A percentile compares a stretch with the other conserved stretches of the same genome.
These are phyloP conservation scores for Papilio dardanus DNA, from an alignment of 1,140 invertebrate genomes.

Conservation along the genomic window DNA sequence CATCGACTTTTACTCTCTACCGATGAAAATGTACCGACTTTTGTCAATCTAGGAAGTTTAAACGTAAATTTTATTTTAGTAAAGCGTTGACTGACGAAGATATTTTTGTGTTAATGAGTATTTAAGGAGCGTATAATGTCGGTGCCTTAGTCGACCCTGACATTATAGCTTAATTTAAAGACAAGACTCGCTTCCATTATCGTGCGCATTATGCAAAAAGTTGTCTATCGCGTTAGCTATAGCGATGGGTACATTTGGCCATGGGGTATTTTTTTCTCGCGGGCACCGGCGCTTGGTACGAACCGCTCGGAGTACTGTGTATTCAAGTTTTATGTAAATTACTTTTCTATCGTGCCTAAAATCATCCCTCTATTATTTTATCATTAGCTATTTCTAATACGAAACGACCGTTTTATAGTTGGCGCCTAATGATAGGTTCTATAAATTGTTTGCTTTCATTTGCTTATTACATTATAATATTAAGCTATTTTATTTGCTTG, in stretches of 20 bases:
- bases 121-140: neutral
- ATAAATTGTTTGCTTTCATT: constrained; percentile 42
- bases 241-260: constrained; percentile 63
- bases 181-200: constrained; percentile 37
- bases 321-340: constrained; percentile 79
- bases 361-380: constrained; percentile 78
- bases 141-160: neutral
- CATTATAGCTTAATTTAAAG: neutral
- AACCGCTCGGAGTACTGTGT: constrained; percentile 58
- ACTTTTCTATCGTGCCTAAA: constrained; percentile 78
- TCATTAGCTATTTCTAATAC: constrained; percentile 77
- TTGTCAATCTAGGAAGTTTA: constrained; percentile 54
- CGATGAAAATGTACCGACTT: constrained; percentile 51
- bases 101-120: constrained; percentile 8
- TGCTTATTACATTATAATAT: constrained; percentile 36
- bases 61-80: constrained; percentile 62
- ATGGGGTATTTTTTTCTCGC: constrained; percentile 75
- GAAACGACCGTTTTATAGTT: constrained; percentile 59
- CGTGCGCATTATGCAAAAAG: constrained; percentile 54
- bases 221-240: constrained; percentile 60
- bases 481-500: neutral
- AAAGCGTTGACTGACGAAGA: constrained; percentile 58
- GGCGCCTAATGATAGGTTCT: constrained; percentile 53
- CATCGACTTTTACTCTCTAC: constrained; percentile 64
- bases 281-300: constrained; percentile 70